These are phyloP conservation scores for Silurus glanis DNA, from an alignment of 2,113 vertebrate species.

Conservation along the genomic window DNA sequence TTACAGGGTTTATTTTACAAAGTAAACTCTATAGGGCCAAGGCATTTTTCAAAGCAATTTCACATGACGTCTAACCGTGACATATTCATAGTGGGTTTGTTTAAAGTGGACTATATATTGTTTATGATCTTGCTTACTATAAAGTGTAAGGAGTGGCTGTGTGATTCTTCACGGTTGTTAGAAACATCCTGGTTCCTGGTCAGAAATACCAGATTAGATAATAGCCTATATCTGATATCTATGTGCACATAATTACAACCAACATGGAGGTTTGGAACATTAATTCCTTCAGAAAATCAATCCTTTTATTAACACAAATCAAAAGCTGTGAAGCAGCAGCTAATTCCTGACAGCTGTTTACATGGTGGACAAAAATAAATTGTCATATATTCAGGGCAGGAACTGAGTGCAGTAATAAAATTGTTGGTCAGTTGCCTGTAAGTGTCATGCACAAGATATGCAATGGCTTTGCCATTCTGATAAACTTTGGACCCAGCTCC, in stretches of 20 bases:
- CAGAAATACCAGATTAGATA: neutral
- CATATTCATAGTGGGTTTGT: neutral
- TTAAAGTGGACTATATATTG: neutral
- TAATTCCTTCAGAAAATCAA: neutral
- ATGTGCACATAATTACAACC: neutral
- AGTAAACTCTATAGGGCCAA: neutral
- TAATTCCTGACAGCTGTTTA: neutral
- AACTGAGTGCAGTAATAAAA: conserved; percentile 1
- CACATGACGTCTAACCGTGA: neutral
- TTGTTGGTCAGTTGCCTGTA: neutral
- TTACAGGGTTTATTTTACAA: neutral
- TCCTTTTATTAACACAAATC: neutral
- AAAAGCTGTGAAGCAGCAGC: neutral
- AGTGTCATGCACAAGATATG: neutral
- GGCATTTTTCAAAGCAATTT: neutral
- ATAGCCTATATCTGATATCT: neutral
- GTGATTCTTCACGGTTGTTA: neutral
- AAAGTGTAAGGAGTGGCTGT: conserved; percentile 8
- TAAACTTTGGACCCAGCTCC: conserved; percentile 31
- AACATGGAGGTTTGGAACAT: neutral
- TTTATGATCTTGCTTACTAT: conserved; percentile 2
- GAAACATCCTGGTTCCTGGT: neutral
- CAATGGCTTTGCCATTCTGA: neutral
- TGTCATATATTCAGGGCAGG: neutral
- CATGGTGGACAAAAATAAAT: neutral